phyloP scores from a whole-genome alignment of 2,888 invertebrate genomes.

The Melinopterus prodromus region DNA sequence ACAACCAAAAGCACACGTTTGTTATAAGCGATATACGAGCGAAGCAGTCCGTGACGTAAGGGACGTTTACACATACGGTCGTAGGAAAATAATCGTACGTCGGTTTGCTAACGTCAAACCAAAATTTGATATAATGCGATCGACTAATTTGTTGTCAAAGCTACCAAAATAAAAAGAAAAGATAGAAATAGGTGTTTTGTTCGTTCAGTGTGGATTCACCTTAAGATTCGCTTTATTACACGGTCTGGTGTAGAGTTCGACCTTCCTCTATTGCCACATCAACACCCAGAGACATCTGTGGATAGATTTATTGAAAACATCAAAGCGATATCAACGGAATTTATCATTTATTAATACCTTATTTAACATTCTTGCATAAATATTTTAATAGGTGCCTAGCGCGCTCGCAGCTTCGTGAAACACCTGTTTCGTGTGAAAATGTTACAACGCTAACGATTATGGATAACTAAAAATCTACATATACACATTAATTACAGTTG shows the following conservation, averaged over 20 bases:
- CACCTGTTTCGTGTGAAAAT: background rate
- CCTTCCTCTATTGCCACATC: background rate
- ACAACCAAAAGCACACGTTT: no score
- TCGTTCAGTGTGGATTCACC: no score
- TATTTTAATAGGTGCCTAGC: background rate
- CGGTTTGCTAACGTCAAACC: no score
- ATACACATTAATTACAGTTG: background rate
- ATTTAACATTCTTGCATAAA: slow-evolving; percentile 4
- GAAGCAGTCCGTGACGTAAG: no score
- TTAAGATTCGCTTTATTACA: no score
- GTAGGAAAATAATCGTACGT: no score
- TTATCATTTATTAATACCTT: slow-evolving; percentile 4
- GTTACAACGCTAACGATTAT: background rate
- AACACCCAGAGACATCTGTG: background rate
- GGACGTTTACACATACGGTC: no score
- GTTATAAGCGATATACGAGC: no score
- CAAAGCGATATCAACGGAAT: background rate
- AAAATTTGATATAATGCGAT: no score
- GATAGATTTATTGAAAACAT: background rate
- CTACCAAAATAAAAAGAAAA: no score
- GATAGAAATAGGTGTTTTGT: no score
- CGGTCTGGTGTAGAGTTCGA: background rate
- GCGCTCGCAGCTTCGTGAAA: background rate
- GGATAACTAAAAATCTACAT: background rate
- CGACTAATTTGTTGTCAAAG: no score